phyloP scores from a whole-genome alignment of 2,113 vertebrate species.

The Physeter macrocephalus region DNA sequence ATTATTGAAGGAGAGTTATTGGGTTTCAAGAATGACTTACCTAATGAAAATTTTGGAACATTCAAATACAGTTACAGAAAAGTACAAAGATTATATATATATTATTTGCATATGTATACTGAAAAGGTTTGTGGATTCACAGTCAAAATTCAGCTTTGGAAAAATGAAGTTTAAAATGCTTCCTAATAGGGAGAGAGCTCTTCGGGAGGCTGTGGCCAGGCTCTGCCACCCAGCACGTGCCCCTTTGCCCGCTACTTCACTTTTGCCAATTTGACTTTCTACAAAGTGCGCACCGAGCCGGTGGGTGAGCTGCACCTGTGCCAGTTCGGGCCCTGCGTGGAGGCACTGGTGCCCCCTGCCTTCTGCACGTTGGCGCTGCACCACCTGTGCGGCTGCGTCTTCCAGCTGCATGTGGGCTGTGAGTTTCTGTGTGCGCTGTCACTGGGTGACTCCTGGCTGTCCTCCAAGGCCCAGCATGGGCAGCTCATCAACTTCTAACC shows the following conservation, averaged over 20 bases:
- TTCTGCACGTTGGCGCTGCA: slow-evolving; percentile 87
- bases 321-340: slow-evolving; percentile 91
- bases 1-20: not conserved
- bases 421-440: slow-evolving; percentile 89
- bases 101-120: not conserved
- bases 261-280: slow-evolving; percentile 91
- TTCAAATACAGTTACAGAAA: not conserved
- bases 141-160: not conserved
- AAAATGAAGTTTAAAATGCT: not conserved
- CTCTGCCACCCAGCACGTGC: slow-evolving; percentile 81
- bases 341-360: slow-evolving; percentile 84
- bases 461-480: slow-evolving; percentile 89
- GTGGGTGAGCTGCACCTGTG: slow-evolving; percentile 88
- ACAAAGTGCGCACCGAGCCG: slow-evolving; percentile 86
- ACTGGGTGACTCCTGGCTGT: slow-evolving; percentile 85
- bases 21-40: not conserved
- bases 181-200: slow-evolving; percentile 76
- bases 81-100: not conserved
- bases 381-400: slow-evolving; percentile 88
- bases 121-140: not conserved
- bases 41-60: not conserved
- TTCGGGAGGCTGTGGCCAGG: slow-evolving; percentile 82
- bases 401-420: slow-evolving; percentile 89
- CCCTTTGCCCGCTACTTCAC: slow-evolving; percentile 91
- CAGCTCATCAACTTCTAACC: slow-evolving; percentile 91